Evolutionary conservation across 1,140 invertebrate genomes (phyloP).

Genomic region (Cephus cinctus): DNA sequence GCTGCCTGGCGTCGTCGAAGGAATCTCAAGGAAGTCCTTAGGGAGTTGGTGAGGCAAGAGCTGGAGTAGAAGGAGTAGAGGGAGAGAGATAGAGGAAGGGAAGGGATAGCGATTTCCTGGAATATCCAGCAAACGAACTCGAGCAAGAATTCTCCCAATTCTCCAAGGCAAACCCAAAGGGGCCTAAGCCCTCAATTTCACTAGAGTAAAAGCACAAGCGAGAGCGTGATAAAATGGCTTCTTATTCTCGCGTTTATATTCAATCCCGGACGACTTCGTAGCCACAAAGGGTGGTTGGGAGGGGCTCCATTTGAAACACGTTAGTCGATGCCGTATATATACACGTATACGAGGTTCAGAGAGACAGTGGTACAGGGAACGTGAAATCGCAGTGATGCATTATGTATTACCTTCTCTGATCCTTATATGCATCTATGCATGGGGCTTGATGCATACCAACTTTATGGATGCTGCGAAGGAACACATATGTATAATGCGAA

Average conservation of each 20-base stretch:
- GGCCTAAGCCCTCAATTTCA: slow-evolving; percentile 52
- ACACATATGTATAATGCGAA: slow-evolving; percentile 13
- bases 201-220: slow-evolving; percentile 46
- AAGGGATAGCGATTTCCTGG: slow-evolving; percentile 13
- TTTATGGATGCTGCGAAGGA: slow-evolving; percentile 12
- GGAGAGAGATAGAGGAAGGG: slow-evolving; percentile 8
- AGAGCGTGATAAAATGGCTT: slow-evolving; percentile 52
- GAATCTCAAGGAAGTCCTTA: too few species aligned
- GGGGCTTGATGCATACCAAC: slow-evolving; percentile 19
- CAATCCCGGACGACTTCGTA: slow-evolving; percentile 36
- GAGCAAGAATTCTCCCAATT: slow-evolving; percentile 25
- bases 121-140: too few species aligned
- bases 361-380: slow-evolving; percentile 3
- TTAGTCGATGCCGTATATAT: slow-evolving; percentile 38
- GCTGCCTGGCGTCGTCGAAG: too few species aligned
- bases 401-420: slow-evolving; percentile 40
- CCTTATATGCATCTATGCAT: slow-evolving; percentile 47
- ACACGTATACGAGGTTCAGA: slow-evolving; percentile 12
- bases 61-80: background rate
- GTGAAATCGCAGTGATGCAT: slow-evolving; percentile 34
- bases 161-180: too few species aligned
- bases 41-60: background rate
- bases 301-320: slow-evolving; percentile 49
- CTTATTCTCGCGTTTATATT: slow-evolving; percentile 57
- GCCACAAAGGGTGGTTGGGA: too few species aligned